Conservation (phyloP, 1,140 invertebrate species). For the Pseudachorutes palmiensis region DNA sequence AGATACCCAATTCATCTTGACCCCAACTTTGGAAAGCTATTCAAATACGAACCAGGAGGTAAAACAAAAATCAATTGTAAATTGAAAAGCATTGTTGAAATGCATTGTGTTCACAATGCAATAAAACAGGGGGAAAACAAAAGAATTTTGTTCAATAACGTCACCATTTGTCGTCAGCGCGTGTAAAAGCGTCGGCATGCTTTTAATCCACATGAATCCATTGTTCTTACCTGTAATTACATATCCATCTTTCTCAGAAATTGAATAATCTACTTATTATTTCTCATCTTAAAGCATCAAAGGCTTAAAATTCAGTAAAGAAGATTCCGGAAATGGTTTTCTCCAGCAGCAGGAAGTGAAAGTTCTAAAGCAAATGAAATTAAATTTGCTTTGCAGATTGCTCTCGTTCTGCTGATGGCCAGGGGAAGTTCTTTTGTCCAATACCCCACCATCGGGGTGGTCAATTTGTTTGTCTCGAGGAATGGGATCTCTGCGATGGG, state of each 20-base stretch:
- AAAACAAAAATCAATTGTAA: not conserved
- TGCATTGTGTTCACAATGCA: not conserved
- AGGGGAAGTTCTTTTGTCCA: not conserved
- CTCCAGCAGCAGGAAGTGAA: not conserved
- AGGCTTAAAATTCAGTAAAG: not conserved
- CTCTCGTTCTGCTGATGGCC: not conserved
- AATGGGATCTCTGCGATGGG: slow-evolving; percentile 9
- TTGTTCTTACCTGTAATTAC: no score
- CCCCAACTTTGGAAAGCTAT: not conserved
- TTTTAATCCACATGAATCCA: no score
- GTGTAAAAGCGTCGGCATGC: not conserved
- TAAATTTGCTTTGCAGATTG: not conserved
- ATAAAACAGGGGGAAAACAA: not conserved
- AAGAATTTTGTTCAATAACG: not conserved
- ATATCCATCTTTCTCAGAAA: no score
- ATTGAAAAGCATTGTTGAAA: no score
- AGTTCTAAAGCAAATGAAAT: not conserved
- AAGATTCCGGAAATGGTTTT: not conserved
- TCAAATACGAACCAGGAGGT: not conserved
- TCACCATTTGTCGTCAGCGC: not conserved
- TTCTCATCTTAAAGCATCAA: not conserved
- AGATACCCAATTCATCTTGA: slow-evolving; percentile 5
- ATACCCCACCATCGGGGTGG: not conserved
- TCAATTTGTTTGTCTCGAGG: not conserved
- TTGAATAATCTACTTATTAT: not conserved